Percentiles rank a stretch among this genome's conserved stretches.
Evolutionary conservation across 1,140 invertebrate genomes (phyloP).

Genomic region (Conopomorpha cramerella): DNA sequence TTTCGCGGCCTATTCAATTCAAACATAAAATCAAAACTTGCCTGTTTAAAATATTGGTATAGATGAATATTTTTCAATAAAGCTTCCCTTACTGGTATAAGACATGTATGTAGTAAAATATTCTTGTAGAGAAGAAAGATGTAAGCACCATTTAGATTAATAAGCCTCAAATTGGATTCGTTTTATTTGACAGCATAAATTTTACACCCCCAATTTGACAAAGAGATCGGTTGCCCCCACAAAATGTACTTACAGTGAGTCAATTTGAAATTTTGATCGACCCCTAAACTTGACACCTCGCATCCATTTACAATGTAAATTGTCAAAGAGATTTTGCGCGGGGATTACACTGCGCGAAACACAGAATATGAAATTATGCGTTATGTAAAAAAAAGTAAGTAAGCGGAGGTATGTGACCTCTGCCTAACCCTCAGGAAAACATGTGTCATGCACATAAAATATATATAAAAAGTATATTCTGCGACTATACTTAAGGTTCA

Average conservation of each 20-base stretch:
- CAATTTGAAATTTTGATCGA: constrained; percentile 58
- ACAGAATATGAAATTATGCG: constrained; percentile 7
- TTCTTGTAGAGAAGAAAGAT: constrained; percentile 10
- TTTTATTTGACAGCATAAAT: constrained; percentile 54
- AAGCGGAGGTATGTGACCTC: constrained; percentile 22
- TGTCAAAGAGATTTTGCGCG: constrained; percentile 1
- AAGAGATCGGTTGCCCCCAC: constrained; percentile 21
- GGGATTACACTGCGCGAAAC: constrained; percentile 18
- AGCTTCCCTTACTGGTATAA: constrained; percentile 12
- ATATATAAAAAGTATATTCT: not conserved
- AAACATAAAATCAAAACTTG: no score
- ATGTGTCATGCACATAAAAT: constrained; percentile 33
- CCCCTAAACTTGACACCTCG: constrained; percentile 10
- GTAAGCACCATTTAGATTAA: constrained; percentile 33
- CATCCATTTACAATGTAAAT: not conserved
- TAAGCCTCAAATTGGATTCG: constrained; percentile 49
- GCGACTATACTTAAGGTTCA: not conserved
- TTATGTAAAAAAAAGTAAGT: constrained; percentile 22
- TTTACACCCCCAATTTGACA: constrained; percentile 33
- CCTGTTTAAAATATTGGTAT: not conserved
- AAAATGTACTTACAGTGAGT: constrained; percentile 50
- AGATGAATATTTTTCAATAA: not conserved
- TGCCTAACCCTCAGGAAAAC: no score
- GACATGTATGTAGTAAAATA: constrained; percentile 9
- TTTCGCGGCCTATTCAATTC: no score